These are phyloP conservation scores for Baronia brevicornis DNA, from an alignment of 2,888 invertebrate genomes.

Conservation along the genomic window DNA sequence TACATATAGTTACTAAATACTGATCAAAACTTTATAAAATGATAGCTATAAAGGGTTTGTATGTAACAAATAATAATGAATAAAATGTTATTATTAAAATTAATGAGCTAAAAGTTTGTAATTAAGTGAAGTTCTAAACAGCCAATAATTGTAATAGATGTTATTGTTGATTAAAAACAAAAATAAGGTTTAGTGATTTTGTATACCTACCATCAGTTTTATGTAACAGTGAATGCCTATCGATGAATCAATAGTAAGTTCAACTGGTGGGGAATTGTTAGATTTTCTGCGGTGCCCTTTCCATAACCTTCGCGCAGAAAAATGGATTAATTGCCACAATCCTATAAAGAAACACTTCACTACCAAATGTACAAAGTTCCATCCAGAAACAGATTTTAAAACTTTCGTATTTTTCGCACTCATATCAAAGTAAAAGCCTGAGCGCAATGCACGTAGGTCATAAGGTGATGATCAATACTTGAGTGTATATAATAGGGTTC, in stretches of 20 bases:
- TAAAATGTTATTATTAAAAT: too few species aligned
- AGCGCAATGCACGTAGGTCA: slow-evolving; percentile 41
- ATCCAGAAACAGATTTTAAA: slow-evolving; percentile 50
- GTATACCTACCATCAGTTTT: slow-evolving; percentile 62
- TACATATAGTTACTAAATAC: too few species aligned
- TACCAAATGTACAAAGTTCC: slow-evolving; percentile 54
- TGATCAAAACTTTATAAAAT: too few species aligned
- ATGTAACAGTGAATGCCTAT: slow-evolving; percentile 64
- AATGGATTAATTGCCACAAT: slow-evolving; percentile 52
- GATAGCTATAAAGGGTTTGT: too few species aligned
- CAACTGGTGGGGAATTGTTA: slow-evolving; percentile 38
- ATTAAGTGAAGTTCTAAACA: too few species aligned
- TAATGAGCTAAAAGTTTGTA: too few species aligned
- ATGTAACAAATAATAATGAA: too few species aligned
- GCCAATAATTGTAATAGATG: slow-evolving; percentile 1
- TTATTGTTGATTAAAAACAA: neutral
- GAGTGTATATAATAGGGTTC: slow-evolving; percentile 21
- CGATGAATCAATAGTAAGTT: slow-evolving; percentile 57
- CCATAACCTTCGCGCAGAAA: slow-evolving; percentile 53
- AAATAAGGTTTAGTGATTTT: too few species aligned
- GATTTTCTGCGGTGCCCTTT: slow-evolving; percentile 54
- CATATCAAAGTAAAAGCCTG: slow-evolving; percentile 27
- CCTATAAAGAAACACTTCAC: slow-evolving; percentile 50
- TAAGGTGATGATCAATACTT: slow-evolving; percentile 31
- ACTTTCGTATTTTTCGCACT: slow-evolving; percentile 41